Evolutionary conservation across 2,797 vertebrate species (phyloP), one percentile per base, ranked within the genome.

Genomic region (Myripristis jacobus): DNA sequence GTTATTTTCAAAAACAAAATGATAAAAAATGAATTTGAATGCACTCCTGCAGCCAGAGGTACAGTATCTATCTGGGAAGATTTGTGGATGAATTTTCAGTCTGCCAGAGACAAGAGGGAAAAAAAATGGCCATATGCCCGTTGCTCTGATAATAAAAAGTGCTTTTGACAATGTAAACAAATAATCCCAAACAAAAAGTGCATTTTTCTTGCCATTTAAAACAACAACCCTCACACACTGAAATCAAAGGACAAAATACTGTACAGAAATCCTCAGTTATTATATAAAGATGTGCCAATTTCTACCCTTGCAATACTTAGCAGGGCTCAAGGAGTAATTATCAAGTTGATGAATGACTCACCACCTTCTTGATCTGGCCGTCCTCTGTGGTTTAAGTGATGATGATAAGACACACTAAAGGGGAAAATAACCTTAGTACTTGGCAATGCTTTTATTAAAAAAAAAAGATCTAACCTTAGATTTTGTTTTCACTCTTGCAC

Each of bases 331-430:
- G 64, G 56, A 70, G n/a, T n/a, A 44, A 44, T 6, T 73, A 81
- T 75, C 75, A 69, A 57, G 73, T 7, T 66, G 83, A 87, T 79
- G 67, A 75, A 78, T 79, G 87, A 70, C 55, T 81, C 57, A 12
- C 55, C 48, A 53, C 76, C 59, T 67, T 41, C 18, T 31, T 16
- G 16, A 2, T 16, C 43, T 44, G 43, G 64, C 44, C 63, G 65
- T 77, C 69, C 68, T 7, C 55, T 54, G 44, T 65, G 38, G 59
- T 68, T 75, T 60, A 77, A 59, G 53, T 46, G 18, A 44, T 18
- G n/a, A 44, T 22, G 65, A 81, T 72, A 22, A 61, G 63, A 58
- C 18, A 8, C 15, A 63, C 11, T 36, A 13, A 64, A 18, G 0
- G 13, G 66, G 34, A 38, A 57, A 31, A 60, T 59, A 38, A 22